Evolutionary conservation across 2,888 invertebrate species (phyloP), one percentile per base, ranked within the genome.

Genomic region (Ornithoptera priamus): DNA sequence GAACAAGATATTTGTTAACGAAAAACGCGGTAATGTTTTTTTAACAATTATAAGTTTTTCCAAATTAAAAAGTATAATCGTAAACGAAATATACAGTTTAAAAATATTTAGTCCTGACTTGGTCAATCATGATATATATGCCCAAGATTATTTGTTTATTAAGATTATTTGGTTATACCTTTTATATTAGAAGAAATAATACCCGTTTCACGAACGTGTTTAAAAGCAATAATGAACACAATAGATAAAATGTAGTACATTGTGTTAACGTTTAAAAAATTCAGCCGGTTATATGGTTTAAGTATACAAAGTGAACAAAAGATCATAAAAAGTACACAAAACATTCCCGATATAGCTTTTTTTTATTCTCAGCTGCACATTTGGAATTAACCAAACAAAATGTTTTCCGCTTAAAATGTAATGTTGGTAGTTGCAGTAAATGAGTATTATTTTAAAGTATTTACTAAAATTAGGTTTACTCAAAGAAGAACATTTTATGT

Each of bases 221-320:
- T 67, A 59, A 63, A 30, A 53, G 62, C 53, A 63, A 70, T 70
- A 66, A 66, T n/a, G 12, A 63, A 36, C 20, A 69, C 62, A 66
- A 70, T 59, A 50, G 66, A 46, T 58, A 69, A 65, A 56, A 46
- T 36, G 20, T 50, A 30, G 36, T 57, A 57, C 62, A 65, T 65
- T 70, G 70, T 66, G 59, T 36, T 59, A 50, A 59, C 46, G 63
- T 59, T 59, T 57, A 56, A 66, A 70, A 62, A 65, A 56, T 62
- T 62, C 57, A 36, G 66, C 30, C 62, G 63, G 50, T 53, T 36
- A 58, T 22, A 22, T 22, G 1, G 22, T 22, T 22, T 22, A 24
- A 53, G 62, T 66, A 24, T 30, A 67, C 62, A 67, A 70, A 63
- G 66, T 58, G 66, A 66, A 59, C 66, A 66, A 62, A 70, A 62